A percentile compares a stretch with the other conserved stretches of the same genome.
Evolutionary conservation across 2,113 vertebrate species (phyloP).

Genomic region (Brachypteracias leptosomus): DNA sequence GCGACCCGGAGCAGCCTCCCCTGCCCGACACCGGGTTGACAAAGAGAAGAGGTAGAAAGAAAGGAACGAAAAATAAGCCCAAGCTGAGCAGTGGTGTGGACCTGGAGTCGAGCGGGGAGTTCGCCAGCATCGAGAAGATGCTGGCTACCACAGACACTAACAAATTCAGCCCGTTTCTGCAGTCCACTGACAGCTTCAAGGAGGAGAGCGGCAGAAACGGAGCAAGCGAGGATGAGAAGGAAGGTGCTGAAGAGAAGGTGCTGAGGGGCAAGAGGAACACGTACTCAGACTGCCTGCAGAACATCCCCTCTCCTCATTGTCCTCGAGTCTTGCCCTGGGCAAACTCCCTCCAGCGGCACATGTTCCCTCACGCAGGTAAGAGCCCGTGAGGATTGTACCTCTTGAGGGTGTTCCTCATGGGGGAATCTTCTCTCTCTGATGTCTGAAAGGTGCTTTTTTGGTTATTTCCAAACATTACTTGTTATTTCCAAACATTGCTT

Average conservation of each 20-base stretch:
- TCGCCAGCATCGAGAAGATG: conserved; percentile 98
- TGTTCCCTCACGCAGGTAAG: conserved; percentile 97
- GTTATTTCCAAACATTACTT: background rate
- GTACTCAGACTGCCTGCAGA: conserved; percentile 92
- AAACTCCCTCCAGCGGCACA: conserved; percentile 92
- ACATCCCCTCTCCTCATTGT: conserved; percentile 92
- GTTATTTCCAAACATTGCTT: background rate
- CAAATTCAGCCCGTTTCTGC: conserved; percentile 92
- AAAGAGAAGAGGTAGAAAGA: conserved; percentile 80
- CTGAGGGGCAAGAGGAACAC: conserved; percentile 87
- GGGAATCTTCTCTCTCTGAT: background rate
- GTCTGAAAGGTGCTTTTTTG: background rate
- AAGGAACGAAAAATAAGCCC: conserved; percentile 65
- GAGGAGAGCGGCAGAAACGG: conserved; percentile 71
- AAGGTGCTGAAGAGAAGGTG: conserved; percentile 75
- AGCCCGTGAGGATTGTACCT: background rate
- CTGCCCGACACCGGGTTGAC: background rate
- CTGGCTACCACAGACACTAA: conserved; percentile 94
- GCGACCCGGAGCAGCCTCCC: conserved; percentile 52
- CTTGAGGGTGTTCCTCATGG: background rate
- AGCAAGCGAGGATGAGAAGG: conserved; percentile 78
- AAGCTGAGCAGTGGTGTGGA: conserved; percentile 74
- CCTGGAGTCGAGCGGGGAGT: conserved; percentile 95
- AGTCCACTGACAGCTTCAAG: conserved; percentile 74
- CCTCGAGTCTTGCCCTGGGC: conserved; percentile 93